Base-by-base conservation (phyloP, 2,113 vertebrate species). In the Oreochromis spilurus region DNA sequence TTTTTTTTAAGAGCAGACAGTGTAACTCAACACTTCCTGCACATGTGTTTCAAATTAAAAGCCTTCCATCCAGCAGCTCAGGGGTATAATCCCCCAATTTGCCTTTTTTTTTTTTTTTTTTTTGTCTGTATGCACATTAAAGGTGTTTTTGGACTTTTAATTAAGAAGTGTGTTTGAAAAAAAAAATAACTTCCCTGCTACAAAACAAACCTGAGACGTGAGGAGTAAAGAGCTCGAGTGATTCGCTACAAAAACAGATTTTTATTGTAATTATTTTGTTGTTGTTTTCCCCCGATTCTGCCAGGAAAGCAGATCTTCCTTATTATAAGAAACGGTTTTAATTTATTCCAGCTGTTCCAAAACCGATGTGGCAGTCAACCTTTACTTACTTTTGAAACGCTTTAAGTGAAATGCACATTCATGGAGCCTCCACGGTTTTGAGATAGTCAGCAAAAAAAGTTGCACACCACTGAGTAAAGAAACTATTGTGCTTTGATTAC, bases 201-300 rank as follows among this genome's bases (percentile, higher is more conserved):
- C 19, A 4, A 67, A 38, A 38, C 40, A 14, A 0, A 2, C 29
- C 24, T 3, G 9, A 45, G 38, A 26, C 0, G 0, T 7, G 4
- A 9, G 5, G 19, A 52, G 7, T 52, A 17, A 52, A 52, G 17
- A 8, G 4, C 7, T 16, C 17, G 48, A 50, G 48, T 6, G 65
- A 24, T 24, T 72, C 24, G 29, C 13, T 0, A 0, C 38, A 36
- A 65, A 12, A 65, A 12, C 31, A 7, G 31, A 38, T 65, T 0
- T 65, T 38, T 38, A 65, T 38, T 1, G 6, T 65, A 65, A 70
- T 43, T 9, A 16, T 75, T 29, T 29, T 72, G 13, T 29, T 48
- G 13, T 75, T 7, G 24, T 75, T 77, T 29, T 0, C 10, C 14
- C 70, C 2, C 3, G 5, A 19, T 31, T 72, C 38, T 77, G 24